Evolutionary conservation across 1,140 invertebrate genomes (phyloP), one percentile per base, ranked within the genome.

Genomic region (Hycleus cichorii): DNA sequence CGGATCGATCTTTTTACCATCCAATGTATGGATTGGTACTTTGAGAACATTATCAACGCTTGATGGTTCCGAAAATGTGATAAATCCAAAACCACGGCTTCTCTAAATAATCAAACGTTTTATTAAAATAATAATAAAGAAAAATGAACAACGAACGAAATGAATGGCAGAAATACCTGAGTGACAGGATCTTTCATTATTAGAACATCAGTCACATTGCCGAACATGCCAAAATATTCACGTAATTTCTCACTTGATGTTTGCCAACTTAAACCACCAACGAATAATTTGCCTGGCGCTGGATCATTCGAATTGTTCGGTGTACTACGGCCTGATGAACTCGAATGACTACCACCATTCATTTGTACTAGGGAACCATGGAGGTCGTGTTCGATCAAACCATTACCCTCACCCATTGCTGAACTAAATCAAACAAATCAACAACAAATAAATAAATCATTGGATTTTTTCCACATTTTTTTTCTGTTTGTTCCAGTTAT

Each of bases 101-200:
- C 91, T 85, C 91, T 93, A 83, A 18, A 18, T 18, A 18, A 18
- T 18, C 18, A 18, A 18, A 18, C 18, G 18, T 18, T 18, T 18
- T 18, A 18, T 18, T 18, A 18, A 18, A 18, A 73, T 83, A 83
- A 71, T 52, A 3, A 55, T 11, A n/a, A 25, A 27, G 27, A 11
- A 57, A 10, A 55, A 47, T 3, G 18, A 27, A 46, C 3, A 55
- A 3, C 18, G 27, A 52, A 42, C 32, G 32, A 32, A 42, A n/a
- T 42, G 5, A 10, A 42, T 42, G 9, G 40, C 18, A 1, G 18
- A 18, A 10, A 45, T 79, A 93, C 91, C 89, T 93, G 90, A 59
- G 91, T 93, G 10, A 93, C 86, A 2, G 91, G 91, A 78, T 94
- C 91, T 80, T 93, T 94, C 90, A 93, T 93, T 67, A 94, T 93